Conservation (phyloP, 1,140 invertebrate species). For the Frieseomelitta varia region DNA sequence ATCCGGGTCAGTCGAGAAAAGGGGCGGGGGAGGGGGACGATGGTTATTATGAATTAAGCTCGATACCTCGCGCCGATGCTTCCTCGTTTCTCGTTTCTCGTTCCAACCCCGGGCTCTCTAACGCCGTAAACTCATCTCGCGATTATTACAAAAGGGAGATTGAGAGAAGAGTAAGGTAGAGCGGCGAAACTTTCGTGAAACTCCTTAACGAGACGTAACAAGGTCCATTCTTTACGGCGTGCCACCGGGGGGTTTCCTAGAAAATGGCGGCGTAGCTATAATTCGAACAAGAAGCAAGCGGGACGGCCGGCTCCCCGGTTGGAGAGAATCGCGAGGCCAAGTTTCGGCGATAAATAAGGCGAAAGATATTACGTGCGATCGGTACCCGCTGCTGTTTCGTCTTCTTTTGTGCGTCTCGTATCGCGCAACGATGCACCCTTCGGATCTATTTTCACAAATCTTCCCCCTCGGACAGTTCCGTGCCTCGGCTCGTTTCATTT, state of each 20-base stretch:
- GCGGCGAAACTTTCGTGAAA: constrained; percentile 63
- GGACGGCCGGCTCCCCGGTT: neutral
- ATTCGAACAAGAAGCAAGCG: constrained; percentile 6
- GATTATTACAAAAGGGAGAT: constrained; percentile 68
- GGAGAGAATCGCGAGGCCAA: constrained; percentile 10
- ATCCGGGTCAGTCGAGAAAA: neutral
- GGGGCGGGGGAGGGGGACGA: neutral
- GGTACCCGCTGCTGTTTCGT: neutral
- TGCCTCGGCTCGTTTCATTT: no score
- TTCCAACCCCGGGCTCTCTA: constrained; percentile 34
- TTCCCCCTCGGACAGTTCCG: neutral
- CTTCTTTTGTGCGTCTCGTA: constrained; percentile 15
- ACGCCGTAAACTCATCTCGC: constrained; percentile 66
- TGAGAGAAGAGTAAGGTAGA: constrained; percentile 46
- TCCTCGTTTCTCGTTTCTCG: constrained; percentile 36
- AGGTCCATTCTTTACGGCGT: constrained; percentile 64
- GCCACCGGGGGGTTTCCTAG: constrained; percentile 37
- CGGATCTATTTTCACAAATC: neutral
- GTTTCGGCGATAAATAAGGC: constrained; percentile 55
- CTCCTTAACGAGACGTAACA: constrained; percentile 71
- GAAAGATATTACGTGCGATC: constrained; percentile 48
- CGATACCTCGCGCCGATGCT: constrained; percentile 38
- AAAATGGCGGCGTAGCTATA: constrained; percentile 58
- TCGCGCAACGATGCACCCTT: neutral
- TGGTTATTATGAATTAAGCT: constrained; percentile 54